Base-by-base conservation (phyloP, 2,888 invertebrate genomes). In the Girardia tigrina region DNA sequence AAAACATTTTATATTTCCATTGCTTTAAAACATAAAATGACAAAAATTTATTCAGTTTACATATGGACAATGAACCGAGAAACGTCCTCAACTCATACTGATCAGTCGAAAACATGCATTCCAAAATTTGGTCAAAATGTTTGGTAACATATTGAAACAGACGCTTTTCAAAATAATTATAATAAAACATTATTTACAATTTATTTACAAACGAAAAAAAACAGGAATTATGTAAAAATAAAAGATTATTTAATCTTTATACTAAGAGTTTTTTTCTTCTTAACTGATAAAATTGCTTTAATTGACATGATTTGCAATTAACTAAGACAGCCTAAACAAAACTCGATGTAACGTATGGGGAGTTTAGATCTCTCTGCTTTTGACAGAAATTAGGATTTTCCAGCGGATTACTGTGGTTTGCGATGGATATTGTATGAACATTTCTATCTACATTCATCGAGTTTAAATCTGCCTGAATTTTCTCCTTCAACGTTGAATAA, bases 381-480 rank as follows among this genome's bases (percentile, higher is more conserved):
- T 56, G 56, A 56, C 56, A 56, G 56, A 56, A 56, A 56, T 56
- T 23, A n/a, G 56, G 56, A 56, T 56, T 56, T 56, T 56, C 56
- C n/a, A 20, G 56, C 2, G 56, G 56, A 56, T 56, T 56, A 56
- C 23, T 56, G 4, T 56, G 4, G 23, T n/a, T 56, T 56, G n/a
- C 56, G 23, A 16, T 56, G n/a, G 56, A 4, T 20, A 56, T 56
- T n/a, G 56, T 56, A 16, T 56, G 56, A n/a, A 56, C 56, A 56
- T 56, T 56, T 56, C 56, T n/a, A 56, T 56, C 56, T 20, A 56
- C 23, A 23, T 56, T 56, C 4, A 56, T 12, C 23, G 56, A 4
- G 56, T 56, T 56, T 20, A 56, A 56, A 56, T 56, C 56, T 6
- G 23, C 56, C 6, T 56, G n/a, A 56, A 56, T 56, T 56, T 56